Evolutionary conservation across 2,888 invertebrate species (phyloP), one percentile per base, ranked within the genome.

Genomic region (Sarcophaga carnaria): DNA sequence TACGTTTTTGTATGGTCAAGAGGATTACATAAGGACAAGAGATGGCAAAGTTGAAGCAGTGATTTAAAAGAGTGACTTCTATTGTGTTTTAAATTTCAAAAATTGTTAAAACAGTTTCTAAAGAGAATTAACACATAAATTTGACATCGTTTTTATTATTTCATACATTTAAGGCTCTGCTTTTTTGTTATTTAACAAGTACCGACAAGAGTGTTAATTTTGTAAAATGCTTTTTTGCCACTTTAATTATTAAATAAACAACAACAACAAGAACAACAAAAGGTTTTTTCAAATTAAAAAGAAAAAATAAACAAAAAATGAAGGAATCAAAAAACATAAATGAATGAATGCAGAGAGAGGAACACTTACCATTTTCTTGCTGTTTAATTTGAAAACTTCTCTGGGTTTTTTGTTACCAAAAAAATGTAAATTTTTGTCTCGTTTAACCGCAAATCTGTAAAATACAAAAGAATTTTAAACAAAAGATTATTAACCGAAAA

Each of bases 301-400:
- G 6, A 37, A 37, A 37, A 37, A 37, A 8, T 37, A 37, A 0
- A 6, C 1, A 37, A 37, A 37, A 37, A 37, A 37, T 37, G 37
- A 37, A 37, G 8, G 8, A 37, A 37, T 37, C 37, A 37, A 37
- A 37, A 37, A 1, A 22, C 22, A 25, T 37, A 37, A 37, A 10
- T 37, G 8, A 10, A 37, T 2, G 2, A 37, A 37, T 37, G 8
- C 8, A 37, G 8, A 8, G 10, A 10, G 37, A 37, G 8, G 37
- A 78, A 27, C 12, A 76, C 82, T 86, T 79, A 86, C 85, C 85
- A 86, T 86, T 76, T 71, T 70, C 62, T 25, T 62, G 63, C 0
- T 60, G 76, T 78, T 66, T 60, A 20, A 20, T 27, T 64, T 63
- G n/a, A 49, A 75, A 59, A 25, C 17, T 22, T 63, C 47, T 47